Evolutionary conservation across 2,113 vertebrate species (phyloP), one percentile per base, ranked within the genome.

Genomic region (Limnothrissa miodon): DNA sequence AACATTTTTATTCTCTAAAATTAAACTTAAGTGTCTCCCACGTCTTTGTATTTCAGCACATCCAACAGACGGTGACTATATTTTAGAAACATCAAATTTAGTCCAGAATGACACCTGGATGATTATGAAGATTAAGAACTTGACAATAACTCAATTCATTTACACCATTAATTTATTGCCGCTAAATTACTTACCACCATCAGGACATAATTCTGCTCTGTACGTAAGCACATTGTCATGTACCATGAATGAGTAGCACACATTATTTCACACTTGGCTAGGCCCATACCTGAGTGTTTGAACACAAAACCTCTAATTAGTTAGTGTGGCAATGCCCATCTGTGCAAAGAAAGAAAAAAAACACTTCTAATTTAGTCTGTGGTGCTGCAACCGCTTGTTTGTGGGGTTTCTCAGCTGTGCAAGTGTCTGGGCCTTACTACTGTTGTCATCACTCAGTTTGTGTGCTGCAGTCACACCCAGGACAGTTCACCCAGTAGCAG

Each of bases 361-460:
- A 80, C n/a, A n/a, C n/a, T n/a, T 85, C 5, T 51, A n/a, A n/a
- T 87, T 87, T 59, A 84, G 84, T 80, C 66, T 89, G 89, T 78
- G 88, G 88, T 87, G 89, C 92, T 92, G 85, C 90, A 88, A 87
- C 91, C 90, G 87, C 85, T 86, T 70, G 81, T 85, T 83, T 89
- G 83, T 81, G 17, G 5, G 11, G 42, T 92, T 90, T 87, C 88
- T 62, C 23, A 86, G 91, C 88, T 74, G 84, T 81, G 36, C 89
- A 88, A 91, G 93, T 88, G 91, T 89, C 89, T 88, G 19, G 89
- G 82, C 11, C 66, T 74, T 90, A 84, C 86, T 78, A 90, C 82
- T 44, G 80, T 51, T 66, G 80, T 59, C 33, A 42, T 78, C n/a
- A 62, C n/a, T 25, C 19, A n/a, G 79, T 39, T 11, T 84, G 25